Evolutionary conservation across 2,797 vertebrate genomes (phyloP), one percentile per base, ranked within the genome.

Genomic region (Naso thynnoides): DNA sequence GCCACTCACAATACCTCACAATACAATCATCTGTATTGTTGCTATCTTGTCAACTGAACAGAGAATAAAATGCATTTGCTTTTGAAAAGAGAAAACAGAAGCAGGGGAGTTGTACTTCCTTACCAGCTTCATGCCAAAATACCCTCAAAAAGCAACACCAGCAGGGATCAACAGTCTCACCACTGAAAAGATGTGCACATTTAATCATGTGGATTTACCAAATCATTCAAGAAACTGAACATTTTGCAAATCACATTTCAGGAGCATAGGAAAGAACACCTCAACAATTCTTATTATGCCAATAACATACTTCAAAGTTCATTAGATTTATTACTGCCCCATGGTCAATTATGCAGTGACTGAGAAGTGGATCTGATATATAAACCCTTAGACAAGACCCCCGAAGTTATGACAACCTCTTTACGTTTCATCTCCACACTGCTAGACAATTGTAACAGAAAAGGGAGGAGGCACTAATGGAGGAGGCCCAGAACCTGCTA

Each of bases 121-220:
- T 27, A 21, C 31, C 10, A 52, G 33, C 26, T 23, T 50, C 8
- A 26, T 59, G 15, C 23, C 2, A 79, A 38, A 49, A 15, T 8
- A 16, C 72, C 11, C 10, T 42, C 0, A 67, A 47, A 71, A 76
- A 65, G 5, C 9, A 44, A 42, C 9, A 59, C 21, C 29, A 50
- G 23, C 31, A 79, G 83, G 18, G 50, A 70, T 31, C 38, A 79
- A 69, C 66, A 84, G 62, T 75, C 83, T 79, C 71, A 85, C 65
- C 53, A 73, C 61, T 88, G 56, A 84, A 91, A 90, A 85, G 24
- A 86, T 89, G 69, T 88, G 76, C 53, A 84, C 68, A 72, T 93
- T 94, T 93, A 90, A 92, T 92, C 18, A 69, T 61, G 79, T 76
- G 76, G 42, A 86, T 82, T 81, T 78, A 83, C 48, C 59, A 87